phyloP scores from a whole-genome alignment of 2,888 invertebrate species.

The Tillus elongatus region DNA sequence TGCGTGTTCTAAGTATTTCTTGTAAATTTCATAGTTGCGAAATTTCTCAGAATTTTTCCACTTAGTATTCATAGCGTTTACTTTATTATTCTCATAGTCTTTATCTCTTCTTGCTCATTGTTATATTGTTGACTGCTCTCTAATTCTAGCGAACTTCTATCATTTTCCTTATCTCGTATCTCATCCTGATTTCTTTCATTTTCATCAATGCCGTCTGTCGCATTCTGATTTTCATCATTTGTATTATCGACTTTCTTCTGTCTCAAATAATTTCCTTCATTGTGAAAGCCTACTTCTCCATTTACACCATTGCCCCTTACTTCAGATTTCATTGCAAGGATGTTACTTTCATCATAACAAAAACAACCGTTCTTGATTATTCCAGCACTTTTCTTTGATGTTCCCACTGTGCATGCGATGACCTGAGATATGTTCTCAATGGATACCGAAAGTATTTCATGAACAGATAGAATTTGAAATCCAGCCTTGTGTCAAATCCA shows the following conservation, averaged over 20 bases:
- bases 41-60: conserved; percentile 6
- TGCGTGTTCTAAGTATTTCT: conserved; percentile 5
- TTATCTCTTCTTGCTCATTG: background rate
- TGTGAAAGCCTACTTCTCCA: background rate
- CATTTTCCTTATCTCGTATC: too few relatives aligned
- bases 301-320: background rate
- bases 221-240: conserved; percentile 6
- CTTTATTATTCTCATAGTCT: background rate
- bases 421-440: too few relatives aligned
- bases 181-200: too few relatives aligned
- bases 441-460: too few relatives aligned
- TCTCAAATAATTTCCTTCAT: background rate
- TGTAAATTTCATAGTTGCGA: conserved; percentile 6
- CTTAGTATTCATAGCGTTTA: conserved; percentile 4
- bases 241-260: background rate
- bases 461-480: too few relatives aligned
- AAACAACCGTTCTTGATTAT: too few relatives aligned
- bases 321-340: background rate
- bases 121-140: background rate
- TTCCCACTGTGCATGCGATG: too few relatives aligned
- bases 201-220: background rate
- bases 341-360: background rate
- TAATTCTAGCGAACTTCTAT: background rate
- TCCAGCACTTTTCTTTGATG: too few relatives aligned
- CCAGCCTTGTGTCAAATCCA: too few relatives aligned